Evolutionary conservation across 2,113 vertebrate species (phyloP), one percentile per base, ranked within the genome.

Genomic region (Raja brachyura): DNA sequence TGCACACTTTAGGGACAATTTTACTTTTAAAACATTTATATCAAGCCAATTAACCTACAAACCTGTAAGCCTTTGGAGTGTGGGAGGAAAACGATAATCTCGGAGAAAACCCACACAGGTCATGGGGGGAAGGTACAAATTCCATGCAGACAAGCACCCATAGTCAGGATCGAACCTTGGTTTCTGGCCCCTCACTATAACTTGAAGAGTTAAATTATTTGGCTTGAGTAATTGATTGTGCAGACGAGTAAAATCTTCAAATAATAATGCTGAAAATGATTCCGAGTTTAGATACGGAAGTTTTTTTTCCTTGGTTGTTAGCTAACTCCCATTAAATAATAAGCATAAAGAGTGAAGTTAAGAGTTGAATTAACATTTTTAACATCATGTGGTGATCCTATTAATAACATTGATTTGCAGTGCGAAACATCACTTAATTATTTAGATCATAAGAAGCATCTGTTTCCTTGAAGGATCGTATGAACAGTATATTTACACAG

Each of bases 361-460:
- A 86, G 28, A 13, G 59, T 28, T 88, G 59, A 18, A 18, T 14
- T 88, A 66, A 31, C 14, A 88, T 88, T 10, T 16, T 86, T 28
- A 63, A 18, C 59, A 66, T 31, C 28, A 88, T 88, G 14, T 63
- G n/a, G 25, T 88, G 83, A 88, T 63, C 25, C 56, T 14, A 86
- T 86, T 86, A 88, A n/a, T 31, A 66, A 16, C 31, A 63, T 59
- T 88, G 59, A 63, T 10, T 31, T 31, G 13, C 59, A 33, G 61
- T 88, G 83, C 13, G n/a, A 66, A 88, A 63, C 59, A 86, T 86
- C 83, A 86, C 25, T 63, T 54, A 86, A 86, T 59, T 86, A 13
- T 86, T 86, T 31, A 63, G 28, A 7, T 86, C 83, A 63, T 86
- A 63, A 14, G 83, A 61, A n/a, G 11, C 56, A 86, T 86, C 59